Evolutionary conservation across 64 coral and sea anemone species (phyloP).

Genomic region (Porites lutea): DNA sequence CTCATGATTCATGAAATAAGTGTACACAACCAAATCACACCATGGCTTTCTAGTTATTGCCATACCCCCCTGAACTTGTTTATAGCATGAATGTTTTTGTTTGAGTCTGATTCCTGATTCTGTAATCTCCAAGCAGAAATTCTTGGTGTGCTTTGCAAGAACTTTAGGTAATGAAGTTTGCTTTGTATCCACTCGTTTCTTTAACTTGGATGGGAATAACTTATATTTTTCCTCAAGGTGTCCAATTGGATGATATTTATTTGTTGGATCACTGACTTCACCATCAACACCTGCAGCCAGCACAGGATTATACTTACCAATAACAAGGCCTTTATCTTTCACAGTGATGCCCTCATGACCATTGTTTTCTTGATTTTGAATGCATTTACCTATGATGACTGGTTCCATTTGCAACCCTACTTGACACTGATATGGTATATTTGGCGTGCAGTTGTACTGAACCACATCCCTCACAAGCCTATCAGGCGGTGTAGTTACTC

Average conservation of each 20-base stretch:
- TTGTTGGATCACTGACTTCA: conserved; percentile 57
- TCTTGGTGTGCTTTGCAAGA: conserved; percentile 37
- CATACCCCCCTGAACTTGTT: conserved; percentile 60
- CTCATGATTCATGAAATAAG: not conserved
- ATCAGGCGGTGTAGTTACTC: conserved; percentile 25
- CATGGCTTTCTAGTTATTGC: conserved; percentile 48
- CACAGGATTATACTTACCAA: conserved; percentile 51
- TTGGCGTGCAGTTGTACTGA: conserved; percentile 27
- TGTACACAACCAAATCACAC: conserved; percentile 66
- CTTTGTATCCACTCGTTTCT: not conserved
- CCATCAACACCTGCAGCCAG: conserved; percentile 67
- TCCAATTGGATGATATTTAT: conserved; percentile 47
- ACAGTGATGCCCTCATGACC: conserved; percentile 37
- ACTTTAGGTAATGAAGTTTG: conserved; percentile 5
- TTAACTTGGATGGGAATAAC: conserved; percentile 47
- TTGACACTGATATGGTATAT: conserved; percentile 57
- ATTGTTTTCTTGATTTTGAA: conserved; percentile 38
- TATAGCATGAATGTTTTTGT: conserved; percentile 54
- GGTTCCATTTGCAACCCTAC: conserved; percentile 46
- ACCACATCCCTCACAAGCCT: conserved; percentile 54
- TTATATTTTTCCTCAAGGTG: conserved; percentile 67
- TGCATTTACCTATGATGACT: conserved; percentile 63
- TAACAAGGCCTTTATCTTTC: conserved; percentile 7
- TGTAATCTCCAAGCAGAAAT: conserved; percentile 57
- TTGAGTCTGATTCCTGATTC: conserved; percentile 48